Percentiles rank a stretch among this genome's conserved stretches.
Evolutionary conservation across 2,888 invertebrate genomes (phyloP).

Genomic region (Phanerotoma sp.): DNA sequence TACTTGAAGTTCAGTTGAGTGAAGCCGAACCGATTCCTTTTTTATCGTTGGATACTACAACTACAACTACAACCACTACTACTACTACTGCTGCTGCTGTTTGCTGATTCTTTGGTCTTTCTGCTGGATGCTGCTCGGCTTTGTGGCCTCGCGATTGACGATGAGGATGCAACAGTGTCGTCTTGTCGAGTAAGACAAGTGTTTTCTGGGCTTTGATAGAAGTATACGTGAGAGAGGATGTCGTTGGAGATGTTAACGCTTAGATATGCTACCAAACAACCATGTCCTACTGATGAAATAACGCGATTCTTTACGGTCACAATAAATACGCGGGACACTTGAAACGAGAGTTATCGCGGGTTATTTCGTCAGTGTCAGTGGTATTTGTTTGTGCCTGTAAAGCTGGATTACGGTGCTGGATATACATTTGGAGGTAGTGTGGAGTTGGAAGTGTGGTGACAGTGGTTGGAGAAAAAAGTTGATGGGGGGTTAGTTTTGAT

Average conservation of each 20-base stretch:
- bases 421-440: too few relatives aligned
- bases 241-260: conserved; percentile 11
- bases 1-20: conserved; percentile 25
- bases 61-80: too few relatives aligned
- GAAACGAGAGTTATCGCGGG: not conserved
- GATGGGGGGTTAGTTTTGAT: too few relatives aligned
- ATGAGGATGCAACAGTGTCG: conserved; percentile 11
- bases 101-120: conserved; percentile 1
- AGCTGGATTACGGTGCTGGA: too few relatives aligned
- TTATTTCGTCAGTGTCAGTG: not conserved
- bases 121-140: not conserved
- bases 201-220: not conserved
- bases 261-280: conserved; percentile 2
- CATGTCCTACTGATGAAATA: conserved; percentile 18
- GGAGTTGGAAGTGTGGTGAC: too few relatives aligned
- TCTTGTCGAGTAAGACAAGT: conserved; percentile 18
- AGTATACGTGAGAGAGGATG: conserved; percentile 5
- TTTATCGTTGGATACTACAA: not conserved
- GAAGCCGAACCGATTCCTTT: conserved; percentile 18
- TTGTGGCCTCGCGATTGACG: not conserved
- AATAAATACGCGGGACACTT: conserved; percentile 10
- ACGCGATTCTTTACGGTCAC: conserved; percentile 11
- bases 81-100: not conserved
- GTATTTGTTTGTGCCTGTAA: not conserved
- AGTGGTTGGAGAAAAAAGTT: too few relatives aligned